Conservation (phyloP, 92 coral and sea anemone genomes). For the Palythoa grandis region DNA sequence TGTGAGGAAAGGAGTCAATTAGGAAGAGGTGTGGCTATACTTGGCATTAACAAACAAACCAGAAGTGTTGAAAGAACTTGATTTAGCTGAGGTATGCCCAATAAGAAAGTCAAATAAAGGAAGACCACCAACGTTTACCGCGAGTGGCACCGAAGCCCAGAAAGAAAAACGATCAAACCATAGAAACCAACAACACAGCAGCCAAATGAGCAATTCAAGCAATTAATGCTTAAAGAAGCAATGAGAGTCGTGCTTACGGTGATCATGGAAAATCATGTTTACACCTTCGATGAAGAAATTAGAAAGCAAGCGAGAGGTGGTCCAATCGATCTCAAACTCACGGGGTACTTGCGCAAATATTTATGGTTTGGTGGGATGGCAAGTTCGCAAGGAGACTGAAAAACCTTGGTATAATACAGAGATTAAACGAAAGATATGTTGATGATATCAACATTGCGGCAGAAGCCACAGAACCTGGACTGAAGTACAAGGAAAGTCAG, state of each 20-base stretch:
- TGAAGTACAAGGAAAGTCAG: constrained; percentile 28
- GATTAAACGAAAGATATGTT: constrained; percentile 37
- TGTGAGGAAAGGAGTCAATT: no score
- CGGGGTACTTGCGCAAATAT: no score
- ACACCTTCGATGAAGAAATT: constrained; percentile 19
- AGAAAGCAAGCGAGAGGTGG: constrained; percentile 41
- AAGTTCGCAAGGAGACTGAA: constrained; percentile 5
- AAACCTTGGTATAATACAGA: constrained; percentile 8
- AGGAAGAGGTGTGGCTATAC: no score
- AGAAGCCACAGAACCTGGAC: constrained; percentile 34
- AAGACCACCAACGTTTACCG: neutral
- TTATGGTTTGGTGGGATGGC: constrained; percentile 40
- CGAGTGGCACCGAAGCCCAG: neutral
- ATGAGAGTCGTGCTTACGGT: constrained; percentile 6
- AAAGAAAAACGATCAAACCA: no score
- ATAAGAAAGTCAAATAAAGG: neutral
- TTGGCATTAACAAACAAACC: no score
- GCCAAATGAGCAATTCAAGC: neutral
- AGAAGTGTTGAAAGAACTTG: no score
- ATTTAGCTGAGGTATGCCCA: no score
- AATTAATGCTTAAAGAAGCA: constrained; percentile 3
- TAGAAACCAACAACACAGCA: constrained; percentile 12
- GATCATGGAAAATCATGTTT: constrained; percentile 38
- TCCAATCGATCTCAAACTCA: constrained; percentile 26
- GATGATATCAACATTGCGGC: no score